phyloP scores from a whole-genome alignment of 2,888 invertebrate genomes.

The Palloptera scutellata region DNA sequence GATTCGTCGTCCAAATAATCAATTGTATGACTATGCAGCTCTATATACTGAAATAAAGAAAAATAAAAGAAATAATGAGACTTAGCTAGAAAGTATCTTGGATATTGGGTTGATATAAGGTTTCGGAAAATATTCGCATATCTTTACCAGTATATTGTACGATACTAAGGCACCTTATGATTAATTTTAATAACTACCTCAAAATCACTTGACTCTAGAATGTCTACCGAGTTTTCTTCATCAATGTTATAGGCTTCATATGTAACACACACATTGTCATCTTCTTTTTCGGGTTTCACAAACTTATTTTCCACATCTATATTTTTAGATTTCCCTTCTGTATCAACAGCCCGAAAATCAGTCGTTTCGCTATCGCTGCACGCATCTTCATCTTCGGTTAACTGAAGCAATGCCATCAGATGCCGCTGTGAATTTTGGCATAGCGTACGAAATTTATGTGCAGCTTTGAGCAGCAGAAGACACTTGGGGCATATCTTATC shows the following conservation, averaged over 20 bases:
- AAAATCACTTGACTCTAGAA: no score
- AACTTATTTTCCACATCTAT: not conserved
- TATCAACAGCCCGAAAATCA: no score
- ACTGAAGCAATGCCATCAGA: constrained; percentile 48
- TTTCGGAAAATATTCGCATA: no score
- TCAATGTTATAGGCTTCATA: not conserved
- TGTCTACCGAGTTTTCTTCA: no score
- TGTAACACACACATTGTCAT: not conserved
- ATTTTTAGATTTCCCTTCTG: no score
- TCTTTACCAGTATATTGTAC: no score
- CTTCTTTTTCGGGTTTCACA: not conserved
- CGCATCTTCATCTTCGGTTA: not conserved
- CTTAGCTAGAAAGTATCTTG: no score
- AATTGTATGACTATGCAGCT: constrained; percentile 10
- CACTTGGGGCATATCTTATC: constrained; percentile 38
- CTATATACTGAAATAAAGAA: constrained; percentile 17
- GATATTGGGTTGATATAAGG: no score
- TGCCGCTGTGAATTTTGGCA: constrained; percentile 60
- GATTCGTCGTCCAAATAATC: constrained; percentile 19
- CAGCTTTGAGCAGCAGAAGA: constrained; percentile 50
- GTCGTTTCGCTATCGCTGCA: not conserved
- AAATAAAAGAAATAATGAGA: not conserved
- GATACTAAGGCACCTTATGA: no score
- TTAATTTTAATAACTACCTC: no score
- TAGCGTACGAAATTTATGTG: constrained; percentile 59